Conservation (phyloP, 2,797 vertebrate genomes). For the Typhlichthys subterraneus region DNA sequence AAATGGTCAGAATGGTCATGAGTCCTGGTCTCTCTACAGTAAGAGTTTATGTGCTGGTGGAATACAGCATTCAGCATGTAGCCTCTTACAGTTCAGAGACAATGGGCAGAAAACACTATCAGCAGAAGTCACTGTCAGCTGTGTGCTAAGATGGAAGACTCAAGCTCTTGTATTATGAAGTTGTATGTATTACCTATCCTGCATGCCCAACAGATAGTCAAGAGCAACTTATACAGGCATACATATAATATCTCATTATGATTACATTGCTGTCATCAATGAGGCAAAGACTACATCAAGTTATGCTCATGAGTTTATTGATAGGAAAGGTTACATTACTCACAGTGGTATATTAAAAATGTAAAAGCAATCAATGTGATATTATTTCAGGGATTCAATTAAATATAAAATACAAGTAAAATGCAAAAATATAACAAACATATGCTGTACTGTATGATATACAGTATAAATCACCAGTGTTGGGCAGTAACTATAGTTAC, state of each 20-base stretch:
- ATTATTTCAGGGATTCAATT: too few species aligned
- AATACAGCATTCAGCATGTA: slow-evolving; percentile 40
- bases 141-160: neutral
- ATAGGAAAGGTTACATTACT: slow-evolving; percentile 4
- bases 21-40: slow-evolving; percentile 58
- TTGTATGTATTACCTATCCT: too few species aligned
- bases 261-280: slow-evolving; percentile 11
- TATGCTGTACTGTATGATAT: too few species aligned
- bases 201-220: too few species aligned
- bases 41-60: slow-evolving; percentile 68
- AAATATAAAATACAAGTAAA: too few species aligned
- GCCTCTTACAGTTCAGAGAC: slow-evolving; percentile 62
- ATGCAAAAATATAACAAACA: too few species aligned
- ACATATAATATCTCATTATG: neutral
- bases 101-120: slow-evolving; percentile 10
- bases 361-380: too few species aligned
- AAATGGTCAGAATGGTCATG: neutral
- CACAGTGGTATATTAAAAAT: neutral
- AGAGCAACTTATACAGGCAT: neutral
- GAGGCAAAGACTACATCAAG: slow-evolving; percentile 2
- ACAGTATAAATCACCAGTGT: too few species aligned
- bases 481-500: too few species aligned
- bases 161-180: too few species aligned
- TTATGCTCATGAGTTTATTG: slow-evolving; percentile 44
- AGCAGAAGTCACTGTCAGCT: too few species aligned